phyloP scores from a whole-genome alignment of 2,888 invertebrate species.

The Pasiphila rectangulata region DNA sequence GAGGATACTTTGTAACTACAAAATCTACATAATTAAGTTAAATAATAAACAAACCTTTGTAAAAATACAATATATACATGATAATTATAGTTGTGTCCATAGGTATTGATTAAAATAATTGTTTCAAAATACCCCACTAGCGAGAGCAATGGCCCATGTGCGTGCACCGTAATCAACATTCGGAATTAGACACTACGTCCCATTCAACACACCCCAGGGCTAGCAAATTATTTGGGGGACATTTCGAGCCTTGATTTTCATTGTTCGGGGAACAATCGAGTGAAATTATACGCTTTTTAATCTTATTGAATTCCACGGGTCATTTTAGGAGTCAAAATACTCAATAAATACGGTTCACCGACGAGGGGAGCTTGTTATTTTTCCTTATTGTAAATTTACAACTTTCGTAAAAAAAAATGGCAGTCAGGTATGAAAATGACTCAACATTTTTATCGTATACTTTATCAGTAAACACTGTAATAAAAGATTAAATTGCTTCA shows the following conservation, averaged over 20 bases:
- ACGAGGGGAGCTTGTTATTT: too few relatives aligned
- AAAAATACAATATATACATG: too few relatives aligned
- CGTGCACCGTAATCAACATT: conserved; percentile 48
- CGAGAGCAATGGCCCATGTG: too few relatives aligned
- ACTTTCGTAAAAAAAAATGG: background rate
- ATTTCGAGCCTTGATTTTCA: conserved; percentile 23
- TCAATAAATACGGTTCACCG: conserved; percentile 15
- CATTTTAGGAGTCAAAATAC: conserved; percentile 17
- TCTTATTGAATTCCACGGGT: conserved; percentile 22
- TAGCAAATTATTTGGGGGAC: conserved; percentile 48
- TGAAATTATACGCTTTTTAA: conserved; percentile 27
- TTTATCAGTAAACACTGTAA: conserved; percentile 7
- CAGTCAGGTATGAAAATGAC: background rate
- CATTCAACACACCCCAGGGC: conserved; percentile 44
- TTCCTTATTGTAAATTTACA: too few relatives aligned
- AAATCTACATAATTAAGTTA: too few relatives aligned
- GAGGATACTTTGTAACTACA: too few relatives aligned
- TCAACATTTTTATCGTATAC: background rate
- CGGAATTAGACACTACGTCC: conserved; percentile 55
- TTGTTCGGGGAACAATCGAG: conserved; percentile 33
- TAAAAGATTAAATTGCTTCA: conserved; percentile 10
- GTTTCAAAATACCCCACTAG: too few relatives aligned
- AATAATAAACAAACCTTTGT: too few relatives aligned
- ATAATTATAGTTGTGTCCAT: too few relatives aligned
- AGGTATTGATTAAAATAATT: too few relatives aligned